Evolutionary conservation across 2,797 vertebrate genomes (phyloP).

Genomic region (Mormyrops boulengeri): DNA sequence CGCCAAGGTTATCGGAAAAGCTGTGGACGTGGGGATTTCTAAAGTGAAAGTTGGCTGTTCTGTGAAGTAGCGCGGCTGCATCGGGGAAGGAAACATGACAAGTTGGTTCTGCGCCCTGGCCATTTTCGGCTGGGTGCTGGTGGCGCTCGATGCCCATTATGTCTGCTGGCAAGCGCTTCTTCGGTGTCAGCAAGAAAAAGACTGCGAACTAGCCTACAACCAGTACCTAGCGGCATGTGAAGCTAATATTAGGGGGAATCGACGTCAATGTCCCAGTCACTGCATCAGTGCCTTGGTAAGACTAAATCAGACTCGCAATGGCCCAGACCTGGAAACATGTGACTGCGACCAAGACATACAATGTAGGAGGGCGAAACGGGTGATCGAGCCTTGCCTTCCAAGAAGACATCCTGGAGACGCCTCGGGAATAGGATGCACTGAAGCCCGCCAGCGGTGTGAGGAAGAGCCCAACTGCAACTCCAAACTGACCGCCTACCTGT

Average conservation of each 20-base stretch:
- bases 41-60: slow-evolving; percentile 1
- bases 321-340: slow-evolving; percentile 65
- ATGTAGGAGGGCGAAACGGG: slow-evolving; percentile 56
- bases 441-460: slow-evolving; percentile 66
- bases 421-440: slow-evolving; percentile 65
- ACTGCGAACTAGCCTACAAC: slow-evolving; percentile 63
- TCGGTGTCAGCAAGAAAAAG: slow-evolving; percentile 62
- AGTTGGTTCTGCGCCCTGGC: slow-evolving; percentile 49
- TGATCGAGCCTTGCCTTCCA: slow-evolving; percentile 67
- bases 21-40: slow-evolving; percentile 13
- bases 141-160: slow-evolving; percentile 54
- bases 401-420: slow-evolving; percentile 53
- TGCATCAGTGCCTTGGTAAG: slow-evolving; percentile 65
- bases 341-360: slow-evolving; percentile 59
- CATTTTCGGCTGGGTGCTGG: slow-evolving; percentile 50
- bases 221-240: slow-evolving; percentile 66
- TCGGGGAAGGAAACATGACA: slow-evolving; percentile 54
- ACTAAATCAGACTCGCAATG: slow-evolving; percentile 62
- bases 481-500: slow-evolving; percentile 62
- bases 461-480: slow-evolving; percentile 56
- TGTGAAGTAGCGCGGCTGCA: slow-evolving; percentile 40
- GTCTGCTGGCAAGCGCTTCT: slow-evolving; percentile 71
- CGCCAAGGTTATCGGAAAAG: neutral
- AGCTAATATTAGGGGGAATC: slow-evolving; percentile 50
- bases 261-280: slow-evolving; percentile 67